These are phyloP conservation scores for Scaeva pyrastri DNA, from an alignment of 2,888 invertebrate genomes.

Conservation along the genomic window DNA sequence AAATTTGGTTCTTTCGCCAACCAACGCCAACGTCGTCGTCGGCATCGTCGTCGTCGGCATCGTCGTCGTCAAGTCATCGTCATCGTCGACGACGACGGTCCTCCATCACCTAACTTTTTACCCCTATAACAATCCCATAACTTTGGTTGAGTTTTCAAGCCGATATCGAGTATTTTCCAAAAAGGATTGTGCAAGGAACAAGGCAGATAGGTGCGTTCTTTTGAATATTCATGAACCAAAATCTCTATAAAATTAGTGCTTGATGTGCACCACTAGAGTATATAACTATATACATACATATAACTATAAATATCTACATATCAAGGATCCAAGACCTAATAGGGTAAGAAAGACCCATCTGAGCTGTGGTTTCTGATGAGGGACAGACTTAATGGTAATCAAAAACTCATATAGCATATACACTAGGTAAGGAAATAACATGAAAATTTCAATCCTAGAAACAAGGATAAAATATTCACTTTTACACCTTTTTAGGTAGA, in stretches of 20 bases:
- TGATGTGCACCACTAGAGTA: slow-evolving; percentile 34
- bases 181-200: slow-evolving; percentile 62
- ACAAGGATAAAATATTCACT: slow-evolving; percentile 53
- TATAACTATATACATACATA: no score
- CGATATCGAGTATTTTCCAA: slow-evolving; percentile 68
- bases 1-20: slow-evolving; percentile 60
- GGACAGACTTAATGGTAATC: slow-evolving; percentile 64
- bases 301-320: neutral
- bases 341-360: slow-evolving; percentile 12
- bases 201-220: slow-evolving; percentile 63
- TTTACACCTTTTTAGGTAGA: slow-evolving; percentile 64
- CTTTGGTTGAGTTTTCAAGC: slow-evolving; percentile 61
- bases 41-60: neutral
- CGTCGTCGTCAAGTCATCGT: neutral
- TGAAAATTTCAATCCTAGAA: slow-evolving; percentile 18
- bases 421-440: slow-evolving; percentile 13
- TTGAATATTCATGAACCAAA: slow-evolving; percentile 73
- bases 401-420: slow-evolving; percentile 49
- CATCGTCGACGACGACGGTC: neutral
- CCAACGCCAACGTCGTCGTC: neutral
- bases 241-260: slow-evolving; percentile 73
- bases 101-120: neutral
- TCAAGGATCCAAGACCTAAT: slow-evolving; percentile 3
- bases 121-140: slow-evolving; percentile 24
- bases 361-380: slow-evolving; percentile 65